Evolutionary conservation across 2,888 invertebrate genomes (phyloP).

Genomic region (Xanthia togata): DNA sequence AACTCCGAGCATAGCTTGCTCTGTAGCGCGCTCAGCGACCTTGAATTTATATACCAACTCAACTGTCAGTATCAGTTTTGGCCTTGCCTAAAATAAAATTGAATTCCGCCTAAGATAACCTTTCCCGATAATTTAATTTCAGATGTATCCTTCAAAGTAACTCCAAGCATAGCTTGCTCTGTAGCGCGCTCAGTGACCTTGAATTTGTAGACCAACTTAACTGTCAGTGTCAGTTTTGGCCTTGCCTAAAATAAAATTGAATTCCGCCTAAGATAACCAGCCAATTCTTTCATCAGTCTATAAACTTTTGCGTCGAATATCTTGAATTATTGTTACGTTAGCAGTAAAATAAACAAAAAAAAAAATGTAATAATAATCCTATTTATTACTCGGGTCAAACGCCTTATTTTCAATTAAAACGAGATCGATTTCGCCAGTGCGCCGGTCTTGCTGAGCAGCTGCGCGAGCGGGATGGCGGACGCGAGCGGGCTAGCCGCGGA

Average conservation of each 20-base stretch:
- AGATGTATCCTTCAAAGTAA: neutral
- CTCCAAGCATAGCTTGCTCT: neutral
- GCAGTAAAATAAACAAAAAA: constrained; percentile 17
- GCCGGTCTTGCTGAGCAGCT: constrained; percentile 97
- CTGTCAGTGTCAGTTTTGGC: no score
- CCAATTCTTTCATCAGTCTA: neutral
- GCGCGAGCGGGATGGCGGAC: constrained; percentile 97
- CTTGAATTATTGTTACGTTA: neutral
- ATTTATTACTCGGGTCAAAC: constrained; percentile 37
- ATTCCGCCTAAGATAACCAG: neutral
- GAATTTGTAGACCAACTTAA: neutral
- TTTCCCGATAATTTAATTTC: neutral
- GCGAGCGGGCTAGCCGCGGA: constrained; percentile 91
- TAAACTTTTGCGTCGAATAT: neutral
- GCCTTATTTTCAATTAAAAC: constrained; percentile 27
- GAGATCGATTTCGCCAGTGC: constrained; percentile 90
- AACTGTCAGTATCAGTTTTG: neutral
- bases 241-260: neutral
- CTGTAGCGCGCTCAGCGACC: no score
- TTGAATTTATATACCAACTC: neutral
- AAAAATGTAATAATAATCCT: constrained; percentile 19
- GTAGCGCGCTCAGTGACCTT: neutral
- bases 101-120: no score
- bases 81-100: neutral
- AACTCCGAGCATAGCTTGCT: neutral